Conservation (phyloP, 2,113 vertebrate species). For the Neotoma lepida region DNA sequence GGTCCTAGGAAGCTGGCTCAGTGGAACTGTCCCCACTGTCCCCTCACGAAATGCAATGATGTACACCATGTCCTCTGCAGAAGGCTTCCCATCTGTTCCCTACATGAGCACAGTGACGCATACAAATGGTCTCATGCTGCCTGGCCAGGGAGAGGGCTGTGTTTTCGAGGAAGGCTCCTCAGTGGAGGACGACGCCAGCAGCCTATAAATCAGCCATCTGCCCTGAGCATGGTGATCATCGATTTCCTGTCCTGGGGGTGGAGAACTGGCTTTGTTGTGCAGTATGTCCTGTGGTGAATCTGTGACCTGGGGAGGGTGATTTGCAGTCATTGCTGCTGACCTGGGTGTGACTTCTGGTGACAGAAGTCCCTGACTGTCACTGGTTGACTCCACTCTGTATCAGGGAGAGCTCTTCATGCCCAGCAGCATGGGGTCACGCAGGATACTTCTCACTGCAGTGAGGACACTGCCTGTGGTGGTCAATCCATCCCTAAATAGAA, state of each 20-base stretch:
- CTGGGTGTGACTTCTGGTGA: conserved; percentile 52
- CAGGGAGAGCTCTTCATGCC: background rate
- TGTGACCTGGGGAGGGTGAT: conserved; percentile 43
- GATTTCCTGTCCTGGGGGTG: conserved; percentile 55
- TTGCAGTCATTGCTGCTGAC: conserved; percentile 14
- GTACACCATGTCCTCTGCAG: conserved; percentile 34
- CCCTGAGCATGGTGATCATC: conserved; percentile 4
- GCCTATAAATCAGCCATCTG: conserved; percentile 43
- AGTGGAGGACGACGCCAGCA: background rate
- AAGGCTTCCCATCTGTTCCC: conserved; percentile 72
- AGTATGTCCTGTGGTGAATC: conserved; percentile 33
- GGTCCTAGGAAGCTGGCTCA: conserved; percentile 36
- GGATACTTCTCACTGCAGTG: accelerated
- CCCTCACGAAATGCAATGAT: conserved; percentile 44
- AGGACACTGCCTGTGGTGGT: background rate
- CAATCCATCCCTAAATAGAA: background rate
- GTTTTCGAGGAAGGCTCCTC: background rate
- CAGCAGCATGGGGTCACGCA: background rate
- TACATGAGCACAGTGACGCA: background rate
- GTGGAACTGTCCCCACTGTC: conserved; percentile 44
- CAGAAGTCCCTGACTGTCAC: conserved; percentile 24
- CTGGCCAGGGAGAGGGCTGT: background rate
- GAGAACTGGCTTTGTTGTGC: conserved; percentile 53
- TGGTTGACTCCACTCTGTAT: background rate
- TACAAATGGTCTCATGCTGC: conserved; percentile 44